Evolutionary conservation across 2,888 invertebrate species (phyloP).

Genomic region (Azorinus chamasolen): DNA sequence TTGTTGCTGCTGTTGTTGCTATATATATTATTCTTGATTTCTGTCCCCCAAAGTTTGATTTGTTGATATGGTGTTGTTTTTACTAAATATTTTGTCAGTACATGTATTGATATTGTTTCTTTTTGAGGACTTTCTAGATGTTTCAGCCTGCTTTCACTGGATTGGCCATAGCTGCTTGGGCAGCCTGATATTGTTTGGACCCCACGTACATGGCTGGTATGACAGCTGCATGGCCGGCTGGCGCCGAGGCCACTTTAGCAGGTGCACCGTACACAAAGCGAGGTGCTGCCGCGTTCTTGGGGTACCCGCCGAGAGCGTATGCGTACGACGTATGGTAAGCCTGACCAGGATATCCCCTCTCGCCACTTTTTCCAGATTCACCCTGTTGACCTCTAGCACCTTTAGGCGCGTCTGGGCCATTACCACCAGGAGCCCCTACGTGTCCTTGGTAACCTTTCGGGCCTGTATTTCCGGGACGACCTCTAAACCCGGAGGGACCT

Average conservation of each 20-base stretch:
- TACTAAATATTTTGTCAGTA: too few relatives aligned
- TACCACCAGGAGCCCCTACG: constrained; percentile 39
- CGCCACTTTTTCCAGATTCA: constrained; percentile 27
- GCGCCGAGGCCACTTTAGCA: background rate
- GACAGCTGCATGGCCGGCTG: background rate
- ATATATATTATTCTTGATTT: too few relatives aligned
- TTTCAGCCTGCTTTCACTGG: too few relatives aligned
- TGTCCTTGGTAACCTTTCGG: constrained; percentile 57
- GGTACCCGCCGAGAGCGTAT: constrained; percentile 37
- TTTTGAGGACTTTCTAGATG: too few relatives aligned
- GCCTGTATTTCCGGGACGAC: constrained; percentile 39
- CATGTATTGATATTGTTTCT: too few relatives aligned
- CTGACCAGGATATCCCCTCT: constrained; percentile 40
- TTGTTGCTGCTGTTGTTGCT: too few relatives aligned
- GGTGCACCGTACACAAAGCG: constrained; percentile 33
- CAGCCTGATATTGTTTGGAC: too few relatives aligned
- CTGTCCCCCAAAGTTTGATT: too few relatives aligned
- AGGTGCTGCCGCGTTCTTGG: constrained; percentile 43
- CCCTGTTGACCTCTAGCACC: constrained; percentile 51
- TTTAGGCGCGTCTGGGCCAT: constrained; percentile 47
- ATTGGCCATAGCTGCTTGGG: too few relatives aligned
- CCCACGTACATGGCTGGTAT: background rate
- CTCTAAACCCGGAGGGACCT: constrained; percentile 42
- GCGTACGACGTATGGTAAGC: constrained; percentile 54
- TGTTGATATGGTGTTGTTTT: too few relatives aligned